Evolutionary conservation across 2,888 invertebrate species (phyloP), one percentile per base, ranked within the genome.

Genomic region (Zootermopsis nevadensis): DNA sequence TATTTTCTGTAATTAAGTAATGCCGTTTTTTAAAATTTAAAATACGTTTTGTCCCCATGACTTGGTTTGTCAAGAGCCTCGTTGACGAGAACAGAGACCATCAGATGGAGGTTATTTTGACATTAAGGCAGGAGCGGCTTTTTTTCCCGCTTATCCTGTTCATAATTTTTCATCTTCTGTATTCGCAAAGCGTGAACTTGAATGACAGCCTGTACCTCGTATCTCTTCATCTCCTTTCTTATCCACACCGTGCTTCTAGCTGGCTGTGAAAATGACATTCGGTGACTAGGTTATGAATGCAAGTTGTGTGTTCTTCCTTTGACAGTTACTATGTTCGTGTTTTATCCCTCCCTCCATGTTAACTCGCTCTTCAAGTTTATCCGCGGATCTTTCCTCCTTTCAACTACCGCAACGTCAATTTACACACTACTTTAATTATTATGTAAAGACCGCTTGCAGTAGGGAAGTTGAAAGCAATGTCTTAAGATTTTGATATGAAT

Each of bases 401-500:
- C 69, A 66, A 33, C 69, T 12, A 33, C 19, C 48, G n/a, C 74
- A 74, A 38, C 74, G 7, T 74, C 24, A 74, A 74, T 74, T 74
- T 74, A 38, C 35, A 35, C 74, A 74, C 38, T 74, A 38, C 74
- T 74, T 35, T 74, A 74, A 74, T 38, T 74, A 74, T 74, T 74
- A 74, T 30, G 74, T 74, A 74, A 74, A 74, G 74, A 74, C 74
- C 38, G 35, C 33, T 8, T n/a, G n/a, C 33, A 42, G 24, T 8
- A 69, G 69, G 19, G 69, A 31, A 4, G 33, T 31, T 69, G 33
- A 69, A 69, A 69, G 74, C 74, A 0, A 4, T 7, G 74, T 38
- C 42, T 74, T 38, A 74, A 74, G 74, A 74, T 74, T 69, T 74
- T 35, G 74, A 74, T 74, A 74, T 74, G 74, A 74, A 74, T 38